A percentile compares a stretch with the other conserved stretches of the same genome.
Evolutionary conservation across 2,797 vertebrate species (phyloP).

Genomic region (Micromesistius poutassou): DNA sequence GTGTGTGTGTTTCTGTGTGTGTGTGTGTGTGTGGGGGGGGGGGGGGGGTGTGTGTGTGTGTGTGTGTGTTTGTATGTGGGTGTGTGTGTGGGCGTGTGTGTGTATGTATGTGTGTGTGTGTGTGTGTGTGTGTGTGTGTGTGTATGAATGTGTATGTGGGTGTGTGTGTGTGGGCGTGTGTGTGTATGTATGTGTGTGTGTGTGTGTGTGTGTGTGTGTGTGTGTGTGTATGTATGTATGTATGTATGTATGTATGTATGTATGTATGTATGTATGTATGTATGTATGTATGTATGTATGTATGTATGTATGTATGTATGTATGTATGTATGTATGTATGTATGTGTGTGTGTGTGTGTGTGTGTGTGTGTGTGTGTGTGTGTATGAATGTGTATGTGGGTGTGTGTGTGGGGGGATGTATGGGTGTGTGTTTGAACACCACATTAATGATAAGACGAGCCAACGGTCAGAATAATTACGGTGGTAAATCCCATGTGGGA

Average conservation of each 20-base stretch:
- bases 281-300: neutral
- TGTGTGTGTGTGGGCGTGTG: slow-evolving; percentile 3
- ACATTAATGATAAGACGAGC: slow-evolving; percentile 4
- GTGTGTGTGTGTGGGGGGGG: slow-evolving; percentile 9
- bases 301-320: neutral
- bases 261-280: slow-evolving; percentile 4
- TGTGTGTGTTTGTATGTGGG: slow-evolving; percentile 1
- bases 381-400: slow-evolving; percentile 5
- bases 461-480: slow-evolving; percentile 2
- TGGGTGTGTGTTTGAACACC: neutral
- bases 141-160: slow-evolving; percentile 3
- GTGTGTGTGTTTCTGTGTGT: slow-evolving; percentile 5
- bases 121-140: slow-evolving; percentile 7
- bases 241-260: slow-evolving; percentile 4
- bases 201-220: slow-evolving; percentile 13
- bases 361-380: slow-evolving; percentile 7
- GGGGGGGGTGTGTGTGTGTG: neutral
- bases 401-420: neutral
- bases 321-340: slow-evolving; percentile 9
- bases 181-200: neutral
- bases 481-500: neutral
- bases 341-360: slow-evolving; percentile 10
- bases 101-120: slow-evolving; percentile 5
- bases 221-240: slow-evolving; percentile 10
- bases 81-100: neutral